Conservation (phyloP, 1,140 invertebrate species). For the Calycopis cecrops region DNA sequence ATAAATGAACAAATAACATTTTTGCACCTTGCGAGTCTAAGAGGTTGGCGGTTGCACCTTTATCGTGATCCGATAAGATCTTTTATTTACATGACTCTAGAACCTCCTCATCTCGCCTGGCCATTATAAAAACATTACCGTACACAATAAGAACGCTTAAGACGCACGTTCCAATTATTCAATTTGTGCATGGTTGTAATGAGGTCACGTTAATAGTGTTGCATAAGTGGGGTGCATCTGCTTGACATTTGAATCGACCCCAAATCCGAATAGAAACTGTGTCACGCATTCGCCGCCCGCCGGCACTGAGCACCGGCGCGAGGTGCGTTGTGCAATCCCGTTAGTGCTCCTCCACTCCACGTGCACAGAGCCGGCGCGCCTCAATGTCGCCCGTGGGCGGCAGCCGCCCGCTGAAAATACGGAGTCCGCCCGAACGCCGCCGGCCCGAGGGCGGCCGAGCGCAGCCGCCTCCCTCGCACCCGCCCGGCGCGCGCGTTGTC, state of each 20-base stretch:
- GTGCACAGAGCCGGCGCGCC: conserved; percentile 60
- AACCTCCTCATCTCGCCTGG: neutral
- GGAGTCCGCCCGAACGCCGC: conserved; percentile 43
- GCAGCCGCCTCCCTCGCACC: conserved; percentile 38
- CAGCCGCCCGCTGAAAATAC: conserved; percentile 52
- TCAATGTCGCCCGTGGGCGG: conserved; percentile 64
- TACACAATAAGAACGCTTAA: conserved; percentile 12
- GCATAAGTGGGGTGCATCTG: conserved; percentile 72
- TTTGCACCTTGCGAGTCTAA: neutral
- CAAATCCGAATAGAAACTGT: conserved; percentile 74
- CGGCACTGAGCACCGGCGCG: conserved; percentile 47
- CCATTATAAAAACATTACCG: conserved; percentile 10
- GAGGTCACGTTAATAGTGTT: conserved; percentile 57
- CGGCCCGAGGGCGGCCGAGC: conserved; percentile 34
- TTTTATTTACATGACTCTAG: neutral
- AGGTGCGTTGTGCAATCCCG: conserved; percentile 69
- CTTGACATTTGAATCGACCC: conserved; percentile 74
- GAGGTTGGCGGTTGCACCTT: neutral
- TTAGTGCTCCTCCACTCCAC: conserved; percentile 54
- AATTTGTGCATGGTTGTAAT: conserved; percentile 48
- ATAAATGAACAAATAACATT: neutral
- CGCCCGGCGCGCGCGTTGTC: conserved; percentile 14
- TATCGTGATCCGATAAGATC: neutral
- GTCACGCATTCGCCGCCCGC: conserved; percentile 65
- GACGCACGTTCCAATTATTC: conserved; percentile 35